Evolutionary conservation across 2,113 vertebrate genomes (phyloP), one percentile per base, ranked within the genome.

Genomic region (Pristiophorus japonicus): DNA sequence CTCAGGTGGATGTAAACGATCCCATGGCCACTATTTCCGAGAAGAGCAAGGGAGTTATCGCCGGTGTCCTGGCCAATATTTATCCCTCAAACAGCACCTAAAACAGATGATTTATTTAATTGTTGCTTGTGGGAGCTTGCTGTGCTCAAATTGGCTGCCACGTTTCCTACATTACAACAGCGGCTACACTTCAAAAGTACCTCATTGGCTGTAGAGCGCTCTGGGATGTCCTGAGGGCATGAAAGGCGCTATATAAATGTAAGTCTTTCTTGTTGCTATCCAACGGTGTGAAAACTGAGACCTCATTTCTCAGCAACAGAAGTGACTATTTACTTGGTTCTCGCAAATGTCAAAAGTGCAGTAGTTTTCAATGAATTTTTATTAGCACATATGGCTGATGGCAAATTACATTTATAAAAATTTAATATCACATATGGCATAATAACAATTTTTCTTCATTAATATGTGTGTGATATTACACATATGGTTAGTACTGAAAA

Each of bases 381-480:
- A 94, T 94, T 16, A 27, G 66, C 63, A 73, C n/a, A 30, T 92
- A 38, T 94, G 93, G 65, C 91, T 66, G 22, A 45, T 94, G 20
- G 91, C 93, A 94, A 94, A 94, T 94, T 67, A 70, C 66, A 94
- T 73, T 94, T 94, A 94, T 94, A 70, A 67, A 94, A 94, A 5
- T 67, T 94, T 70, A 67, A 94, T 93, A 65, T 93, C 90, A 65
- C 63, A 70, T 59, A 30, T 70, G 91, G 42, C 66, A 65, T 45
- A 73, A 70, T 94, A 94, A 94, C 30, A 94, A 94, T 70, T 94
- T 94, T 94, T 67, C 66, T 67, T 94, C 66, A 94, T 94, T 67
- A 73, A 70, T 70, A 94, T 94, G 27, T 70, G 59, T 92, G 66
- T 30, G 24, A 73, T 70, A 94, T 73, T 94, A 70, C 65, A 70